phyloP scores from a whole-genome alignment of 2,888 invertebrate genomes.

The Synanthedon formicaeformis region DNA sequence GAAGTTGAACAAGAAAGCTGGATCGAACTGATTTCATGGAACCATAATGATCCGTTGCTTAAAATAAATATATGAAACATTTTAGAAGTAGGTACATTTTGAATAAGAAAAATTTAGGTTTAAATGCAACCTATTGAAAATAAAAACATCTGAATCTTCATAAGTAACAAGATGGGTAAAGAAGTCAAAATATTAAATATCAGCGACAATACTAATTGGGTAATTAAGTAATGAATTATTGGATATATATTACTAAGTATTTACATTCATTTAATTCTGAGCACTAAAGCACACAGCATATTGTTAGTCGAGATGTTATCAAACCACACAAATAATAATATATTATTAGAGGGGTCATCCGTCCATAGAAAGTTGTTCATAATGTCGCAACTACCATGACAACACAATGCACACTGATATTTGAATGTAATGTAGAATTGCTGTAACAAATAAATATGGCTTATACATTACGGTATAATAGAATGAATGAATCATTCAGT shows the following conservation, averaged over 20 bases:
- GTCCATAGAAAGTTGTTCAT: constrained; percentile 34
- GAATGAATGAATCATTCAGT: neutral
- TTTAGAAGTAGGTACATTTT: no score
- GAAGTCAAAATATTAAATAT: no score
- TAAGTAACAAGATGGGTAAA: no score
- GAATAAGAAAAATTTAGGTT: no score
- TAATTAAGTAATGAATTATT: no score
- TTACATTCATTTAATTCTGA: no score
- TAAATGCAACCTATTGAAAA: no score
- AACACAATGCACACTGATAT: constrained; percentile 7
- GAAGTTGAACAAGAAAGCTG: neutral
- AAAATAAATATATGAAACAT: neutral
- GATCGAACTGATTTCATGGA: neutral
- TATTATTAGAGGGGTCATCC: constrained; percentile 35
- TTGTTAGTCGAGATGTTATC: constrained; percentile 29
- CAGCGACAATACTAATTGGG: no score
- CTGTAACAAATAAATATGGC: neutral
- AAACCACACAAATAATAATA: neutral
- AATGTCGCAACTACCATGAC: constrained; percentile 7
- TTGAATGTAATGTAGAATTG: neutral
- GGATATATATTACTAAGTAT: no score
- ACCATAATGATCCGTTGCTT: neutral
- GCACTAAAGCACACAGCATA: constrained; percentile 4
- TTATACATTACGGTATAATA: neutral
- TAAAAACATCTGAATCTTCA: no score